Evolutionary conservation across 53 echinoderm and acorn worm genomes (phyloP).

Genomic region (Stichopus horrens): DNA sequence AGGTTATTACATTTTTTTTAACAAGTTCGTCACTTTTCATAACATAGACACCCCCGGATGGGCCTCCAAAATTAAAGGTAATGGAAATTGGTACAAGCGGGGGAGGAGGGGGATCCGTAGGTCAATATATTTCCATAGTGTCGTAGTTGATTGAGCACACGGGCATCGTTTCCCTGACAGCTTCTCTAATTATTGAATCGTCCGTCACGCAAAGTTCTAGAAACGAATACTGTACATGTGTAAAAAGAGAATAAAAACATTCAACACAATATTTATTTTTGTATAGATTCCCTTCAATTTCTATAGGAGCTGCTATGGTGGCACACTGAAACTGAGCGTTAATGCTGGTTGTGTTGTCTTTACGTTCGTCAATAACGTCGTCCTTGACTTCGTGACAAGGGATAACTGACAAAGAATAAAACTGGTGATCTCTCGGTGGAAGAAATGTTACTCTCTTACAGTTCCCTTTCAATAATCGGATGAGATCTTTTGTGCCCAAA

Average conservation of each 20-base stretch:
- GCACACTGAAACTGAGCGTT: neutral
- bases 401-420: neutral
- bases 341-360: neutral
- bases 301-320: neutral
- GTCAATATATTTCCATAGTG: no score
- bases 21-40: neutral
- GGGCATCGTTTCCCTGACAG: no score
- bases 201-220: no score
- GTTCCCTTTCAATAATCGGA: neutral
- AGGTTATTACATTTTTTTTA: neutral
- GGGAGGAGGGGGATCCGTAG: slow-evolving; percentile 1
- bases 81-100: slow-evolving; percentile 30
- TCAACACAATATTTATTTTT: neutral
- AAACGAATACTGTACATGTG: no score
- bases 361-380: slow-evolving; percentile 1
- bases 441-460: slow-evolving; percentile 1
- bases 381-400: neutral
- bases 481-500: neutral
- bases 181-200: no score
- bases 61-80: slow-evolving; percentile 28
- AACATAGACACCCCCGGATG: slow-evolving; percentile 9
- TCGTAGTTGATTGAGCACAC: neutral
- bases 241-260: neutral
- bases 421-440: neutral
- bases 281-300: neutral